Evolutionary conservation across 2,797 vertebrate species (phyloP).

Genomic region (Chiroxiphia lanceolata): DNA sequence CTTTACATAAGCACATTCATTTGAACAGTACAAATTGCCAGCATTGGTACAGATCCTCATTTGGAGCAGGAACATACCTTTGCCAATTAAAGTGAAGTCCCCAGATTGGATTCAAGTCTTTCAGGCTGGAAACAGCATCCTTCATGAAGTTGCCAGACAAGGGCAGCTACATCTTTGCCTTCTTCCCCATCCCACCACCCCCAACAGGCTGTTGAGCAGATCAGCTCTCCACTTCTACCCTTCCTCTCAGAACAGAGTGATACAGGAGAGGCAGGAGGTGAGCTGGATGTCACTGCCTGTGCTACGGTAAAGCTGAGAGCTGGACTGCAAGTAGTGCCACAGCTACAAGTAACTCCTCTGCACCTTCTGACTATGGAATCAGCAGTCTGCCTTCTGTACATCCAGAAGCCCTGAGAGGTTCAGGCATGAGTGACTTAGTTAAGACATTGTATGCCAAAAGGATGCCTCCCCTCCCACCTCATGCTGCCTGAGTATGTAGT

Average conservation of each 20-base stretch:
- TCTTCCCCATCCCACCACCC: not conserved
- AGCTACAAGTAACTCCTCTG: not conserved
- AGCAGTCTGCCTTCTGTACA: not conserved
- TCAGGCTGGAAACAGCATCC: not conserved
- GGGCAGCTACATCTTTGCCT: not conserved
- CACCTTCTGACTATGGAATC: not conserved
- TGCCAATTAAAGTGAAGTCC: accelerated
- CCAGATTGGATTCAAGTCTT: not conserved
- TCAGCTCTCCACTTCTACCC: not conserved
- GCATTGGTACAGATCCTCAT: not conserved
- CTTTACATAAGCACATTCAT: not conserved
- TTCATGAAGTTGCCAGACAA: not conserved
- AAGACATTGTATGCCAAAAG: not conserved
- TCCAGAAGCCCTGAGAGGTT: not conserved
- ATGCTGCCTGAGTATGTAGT: not conserved
- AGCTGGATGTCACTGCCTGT: not conserved
- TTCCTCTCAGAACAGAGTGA: not conserved
- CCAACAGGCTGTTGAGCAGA: not conserved
- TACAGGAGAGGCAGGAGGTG: not conserved
- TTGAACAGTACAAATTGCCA: not conserved
- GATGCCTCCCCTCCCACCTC: not conserved
- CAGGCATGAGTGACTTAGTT: not conserved
- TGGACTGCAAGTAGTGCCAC: not conserved
- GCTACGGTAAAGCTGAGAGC: not conserved
- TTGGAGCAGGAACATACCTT: not conserved